Conservation (phyloP, 2,797 vertebrate species). For the Thalassophryne amazonica region DNA sequence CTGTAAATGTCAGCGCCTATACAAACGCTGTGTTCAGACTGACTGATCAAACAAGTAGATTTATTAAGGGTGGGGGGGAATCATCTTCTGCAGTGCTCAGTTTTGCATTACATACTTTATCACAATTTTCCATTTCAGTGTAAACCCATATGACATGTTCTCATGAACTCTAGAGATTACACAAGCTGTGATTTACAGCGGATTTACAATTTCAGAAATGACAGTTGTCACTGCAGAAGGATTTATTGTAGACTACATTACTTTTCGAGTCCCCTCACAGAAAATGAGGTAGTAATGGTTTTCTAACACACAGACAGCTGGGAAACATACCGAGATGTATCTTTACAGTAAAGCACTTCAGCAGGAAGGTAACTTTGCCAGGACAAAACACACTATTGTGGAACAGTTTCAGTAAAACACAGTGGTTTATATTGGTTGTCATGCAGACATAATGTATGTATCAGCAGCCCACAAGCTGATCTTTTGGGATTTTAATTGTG, state of each 20-base stretch:
- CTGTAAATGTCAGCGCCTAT: no score
- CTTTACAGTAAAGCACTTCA: background rate
- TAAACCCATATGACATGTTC: constrained; percentile 9
- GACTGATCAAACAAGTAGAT: background rate
- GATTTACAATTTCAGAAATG: constrained; percentile 44
- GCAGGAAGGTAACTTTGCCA: no score
- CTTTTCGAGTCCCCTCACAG: constrained; percentile 23
- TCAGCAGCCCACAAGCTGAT: no score
- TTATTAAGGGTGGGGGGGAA: background rate
- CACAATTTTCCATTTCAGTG: no score
- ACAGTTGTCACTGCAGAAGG: constrained; percentile 42
- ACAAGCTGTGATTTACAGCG: constrained; percentile 48
- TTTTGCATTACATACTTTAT: no score
- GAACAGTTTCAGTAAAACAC: no score
- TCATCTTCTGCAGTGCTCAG: background rate
- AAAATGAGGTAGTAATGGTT: background rate
- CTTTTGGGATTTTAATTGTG: no score
- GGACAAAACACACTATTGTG: no score
- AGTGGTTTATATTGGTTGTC: no score
- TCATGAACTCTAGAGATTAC: constrained; percentile 18
- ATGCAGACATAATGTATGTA: no score
- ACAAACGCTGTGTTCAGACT: no score
- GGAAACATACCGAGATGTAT: background rate
- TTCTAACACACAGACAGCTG: background rate
- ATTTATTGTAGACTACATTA: constrained; percentile 33